phyloP scores from a whole-genome alignment of 2,888 invertebrate species.

The Eristalis arbustorum region DNA sequence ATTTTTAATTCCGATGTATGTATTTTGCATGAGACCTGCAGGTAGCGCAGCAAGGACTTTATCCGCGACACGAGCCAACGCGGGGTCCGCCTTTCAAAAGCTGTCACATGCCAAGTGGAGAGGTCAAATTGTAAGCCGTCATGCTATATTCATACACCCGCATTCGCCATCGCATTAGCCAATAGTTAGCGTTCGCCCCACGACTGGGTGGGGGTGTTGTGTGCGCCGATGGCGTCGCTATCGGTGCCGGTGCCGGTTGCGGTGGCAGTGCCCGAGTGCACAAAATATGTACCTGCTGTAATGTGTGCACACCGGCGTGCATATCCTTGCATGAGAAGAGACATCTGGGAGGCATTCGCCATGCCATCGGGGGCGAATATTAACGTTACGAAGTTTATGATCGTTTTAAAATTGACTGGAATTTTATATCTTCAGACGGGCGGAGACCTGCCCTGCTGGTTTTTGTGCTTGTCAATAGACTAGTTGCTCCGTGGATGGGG shows the following conservation, averaged over 20 bases:
- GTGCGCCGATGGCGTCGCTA: not conserved
- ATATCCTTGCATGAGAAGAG: constrained; percentile 61
- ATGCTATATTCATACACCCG: constrained; percentile 41
- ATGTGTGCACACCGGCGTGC: constrained; percentile 11
- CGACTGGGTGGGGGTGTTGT: not conserved
- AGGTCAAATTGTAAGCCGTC: constrained; percentile 49
- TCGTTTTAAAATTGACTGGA: constrained; percentile 68
- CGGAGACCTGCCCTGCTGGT: constrained; percentile 21
- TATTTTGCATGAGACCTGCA: constrained; percentile 56
- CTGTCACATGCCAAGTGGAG: constrained; percentile 33
- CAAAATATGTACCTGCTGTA: not conserved
- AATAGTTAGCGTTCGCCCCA: constrained; percentile 12
- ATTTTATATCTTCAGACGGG: constrained; percentile 58
- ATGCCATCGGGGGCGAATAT: constrained; percentile 40
- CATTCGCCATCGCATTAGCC: constrained; percentile 3
- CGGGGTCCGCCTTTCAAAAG: not conserved
- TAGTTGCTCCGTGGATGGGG: not conserved
- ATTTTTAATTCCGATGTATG: constrained; percentile 68
- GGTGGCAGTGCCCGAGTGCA: not conserved
- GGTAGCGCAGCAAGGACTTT: constrained; percentile 16
- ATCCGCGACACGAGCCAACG: not conserved
- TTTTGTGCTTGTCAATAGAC: not conserved
- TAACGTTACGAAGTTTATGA: constrained; percentile 66
- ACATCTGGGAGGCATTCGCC: constrained; percentile 64
- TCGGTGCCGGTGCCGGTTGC: too few relatives aligned